Percentiles rank a stretch among this genome's conserved stretches.
Evolutionary conservation across 2,113 vertebrate genomes (phyloP).

Genomic region (Paratilapia polleni): DNA sequence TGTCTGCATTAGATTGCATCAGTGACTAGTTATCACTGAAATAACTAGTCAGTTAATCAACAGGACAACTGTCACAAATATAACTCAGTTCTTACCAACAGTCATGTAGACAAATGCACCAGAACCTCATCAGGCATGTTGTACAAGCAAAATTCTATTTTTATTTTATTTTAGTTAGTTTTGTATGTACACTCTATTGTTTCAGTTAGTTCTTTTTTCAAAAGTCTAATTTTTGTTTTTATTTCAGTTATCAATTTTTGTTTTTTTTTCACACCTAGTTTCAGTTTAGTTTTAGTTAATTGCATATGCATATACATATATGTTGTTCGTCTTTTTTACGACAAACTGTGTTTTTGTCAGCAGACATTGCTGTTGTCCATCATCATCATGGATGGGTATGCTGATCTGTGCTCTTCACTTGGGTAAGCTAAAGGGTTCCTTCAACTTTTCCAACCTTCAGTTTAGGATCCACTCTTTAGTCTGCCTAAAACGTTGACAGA

Average conservation of each 20-base stretch:
- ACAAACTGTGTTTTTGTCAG: not conserved
- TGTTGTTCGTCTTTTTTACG: not conserved
- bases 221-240: not conserved
- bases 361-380: conserved; percentile 9
- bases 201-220: not conserved
- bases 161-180: not conserved
- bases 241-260: not conserved
- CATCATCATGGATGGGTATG: conserved; percentile 57
- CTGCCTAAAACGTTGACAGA: not conserved
- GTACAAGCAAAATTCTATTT: too few relatives aligned
- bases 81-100: too few relatives aligned
- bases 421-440: conserved; percentile 47
- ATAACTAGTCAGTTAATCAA: too few relatives aligned
- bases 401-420: conserved; percentile 63
- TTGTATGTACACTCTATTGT: not conserved
- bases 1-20: fast-evolving
- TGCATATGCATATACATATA: not conserved
- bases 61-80: too few relatives aligned
- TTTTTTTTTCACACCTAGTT: not conserved
- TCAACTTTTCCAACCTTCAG: not conserved
- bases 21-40: not conserved
- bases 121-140: not conserved
- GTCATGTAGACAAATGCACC: not conserved
- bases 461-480: not conserved
- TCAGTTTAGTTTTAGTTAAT: not conserved